Conservation (phyloP, 2,113 vertebrate genomes). For the Petroica traversi region DNA sequence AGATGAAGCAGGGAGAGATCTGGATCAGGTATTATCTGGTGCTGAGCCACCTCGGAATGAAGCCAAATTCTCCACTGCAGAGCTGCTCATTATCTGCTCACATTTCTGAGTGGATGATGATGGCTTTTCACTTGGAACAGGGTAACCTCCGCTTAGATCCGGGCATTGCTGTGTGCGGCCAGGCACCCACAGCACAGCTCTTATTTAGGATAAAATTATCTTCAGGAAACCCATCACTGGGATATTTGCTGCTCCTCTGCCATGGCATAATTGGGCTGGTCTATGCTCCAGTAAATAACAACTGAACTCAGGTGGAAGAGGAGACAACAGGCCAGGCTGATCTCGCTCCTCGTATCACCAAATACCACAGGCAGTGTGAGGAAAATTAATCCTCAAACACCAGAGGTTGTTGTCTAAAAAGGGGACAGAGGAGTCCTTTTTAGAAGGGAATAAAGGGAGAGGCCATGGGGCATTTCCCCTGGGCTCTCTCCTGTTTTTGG, state of each 20-base stretch:
- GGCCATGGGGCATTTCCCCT: too few species aligned
- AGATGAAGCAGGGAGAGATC: not conserved
- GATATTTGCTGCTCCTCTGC: not conserved
- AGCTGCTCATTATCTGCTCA: constrained; percentile 23
- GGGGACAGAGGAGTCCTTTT: too few species aligned
- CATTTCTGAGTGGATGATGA: constrained; percentile 48
- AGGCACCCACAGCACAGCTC: not conserved
- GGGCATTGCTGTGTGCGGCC: not conserved
- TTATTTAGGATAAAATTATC: not conserved
- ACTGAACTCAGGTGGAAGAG: not conserved
- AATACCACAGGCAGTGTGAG: not conserved
- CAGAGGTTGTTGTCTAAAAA: too few species aligned
- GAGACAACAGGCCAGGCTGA: not conserved
- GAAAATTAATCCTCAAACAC: too few species aligned
- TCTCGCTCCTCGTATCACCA: fast-evolving
- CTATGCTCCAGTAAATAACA: not conserved
- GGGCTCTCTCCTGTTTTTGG: too few species aligned
- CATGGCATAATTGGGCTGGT: not conserved
- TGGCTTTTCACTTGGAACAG: constrained; percentile 18
- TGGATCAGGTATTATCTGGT: constrained; percentile 38
- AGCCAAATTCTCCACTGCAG: constrained; percentile 49
- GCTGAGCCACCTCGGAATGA: constrained; percentile 30
- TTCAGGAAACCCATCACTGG: not conserved
- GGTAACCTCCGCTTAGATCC: not conserved
- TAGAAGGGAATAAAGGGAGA: too few species aligned